phyloP scores from a whole-genome alignment of 2,797 vertebrate species.

The Macroramphosus scolopax region DNA sequence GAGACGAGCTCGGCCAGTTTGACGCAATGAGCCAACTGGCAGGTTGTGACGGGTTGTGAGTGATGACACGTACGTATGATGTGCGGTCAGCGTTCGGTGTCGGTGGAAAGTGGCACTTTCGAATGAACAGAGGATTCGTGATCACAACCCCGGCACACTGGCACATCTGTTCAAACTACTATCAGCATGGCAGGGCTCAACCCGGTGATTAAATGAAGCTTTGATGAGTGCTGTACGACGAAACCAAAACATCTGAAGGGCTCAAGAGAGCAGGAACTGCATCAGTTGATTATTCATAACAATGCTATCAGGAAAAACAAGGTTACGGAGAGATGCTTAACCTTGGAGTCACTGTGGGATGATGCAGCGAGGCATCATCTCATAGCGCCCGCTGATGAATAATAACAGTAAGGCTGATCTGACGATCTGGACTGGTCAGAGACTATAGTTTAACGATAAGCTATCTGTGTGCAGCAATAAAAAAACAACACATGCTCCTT shows the following conservation, averaged over 20 bases:
- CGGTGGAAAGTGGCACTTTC: no score
- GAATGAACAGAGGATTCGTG: constrained; percentile 25
- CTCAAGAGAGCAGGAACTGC: constrained; percentile 33
- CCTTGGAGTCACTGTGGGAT: constrained; percentile 22
- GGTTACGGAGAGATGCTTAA: constrained; percentile 18
- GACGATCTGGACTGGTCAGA: constrained; percentile 18
- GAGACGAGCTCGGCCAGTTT: no score
- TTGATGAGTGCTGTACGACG: background rate
- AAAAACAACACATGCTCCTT: constrained; percentile 28
- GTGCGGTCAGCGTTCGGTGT: no score
- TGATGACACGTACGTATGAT: no score
- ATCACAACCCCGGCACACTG: background rate
- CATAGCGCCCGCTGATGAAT: constrained; percentile 23
- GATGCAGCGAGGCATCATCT: constrained; percentile 12
- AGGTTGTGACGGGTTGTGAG: no score
- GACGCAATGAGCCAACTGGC: no score
- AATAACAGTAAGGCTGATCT: constrained; percentile 35
- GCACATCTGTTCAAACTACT: constrained; percentile 24
- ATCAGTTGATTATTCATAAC: constrained; percentile 46
- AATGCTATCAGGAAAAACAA: constrained; percentile 34
- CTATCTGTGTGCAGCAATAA: background rate
- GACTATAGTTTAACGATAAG: constrained; percentile 27
- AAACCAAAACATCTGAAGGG: constrained; percentile 40
- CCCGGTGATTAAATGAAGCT: constrained; percentile 19
- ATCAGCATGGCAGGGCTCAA: constrained; percentile 14